Evolutionary conservation across 2,797 vertebrate species (phyloP).

Genomic region (Loris lydekkerianus): DNA sequence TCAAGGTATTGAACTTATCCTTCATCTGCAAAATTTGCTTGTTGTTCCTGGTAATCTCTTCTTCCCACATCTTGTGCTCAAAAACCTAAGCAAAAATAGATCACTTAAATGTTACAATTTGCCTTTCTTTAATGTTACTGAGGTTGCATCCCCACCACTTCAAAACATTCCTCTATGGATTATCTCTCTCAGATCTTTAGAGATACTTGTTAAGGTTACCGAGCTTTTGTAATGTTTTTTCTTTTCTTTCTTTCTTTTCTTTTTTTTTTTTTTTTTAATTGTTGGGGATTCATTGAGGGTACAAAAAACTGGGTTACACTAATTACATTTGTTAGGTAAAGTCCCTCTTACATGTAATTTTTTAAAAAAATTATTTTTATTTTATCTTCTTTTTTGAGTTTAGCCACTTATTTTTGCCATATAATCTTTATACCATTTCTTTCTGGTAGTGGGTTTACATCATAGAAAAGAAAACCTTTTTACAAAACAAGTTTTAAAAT

Average conservation of each 20-base stretch:
- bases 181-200: neutral
- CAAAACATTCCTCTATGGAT: neutral
- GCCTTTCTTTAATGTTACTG: neutral
- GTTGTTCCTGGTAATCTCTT: neutral
- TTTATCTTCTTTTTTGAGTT: neutral
- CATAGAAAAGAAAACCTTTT: neutral
- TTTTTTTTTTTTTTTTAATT: no score
- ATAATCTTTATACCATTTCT: neutral
- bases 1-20: neutral
- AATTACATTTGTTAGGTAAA: no score
- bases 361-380: neutral
- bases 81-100: neutral
- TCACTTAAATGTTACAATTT: neutral
- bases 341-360: neutral
- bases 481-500: neutral
- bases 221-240: neutral
- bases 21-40: neutral
- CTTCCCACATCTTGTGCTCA: neutral
- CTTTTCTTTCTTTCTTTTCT: no score
- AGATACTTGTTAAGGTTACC: neutral
- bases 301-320: no score
- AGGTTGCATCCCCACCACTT: neutral
- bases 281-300: no score
- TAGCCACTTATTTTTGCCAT: slow-evolving; percentile 4
- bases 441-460: neutral